phyloP scores from a whole-genome alignment of 2,888 invertebrate genomes.

The Diplazon laetatorius region DNA sequence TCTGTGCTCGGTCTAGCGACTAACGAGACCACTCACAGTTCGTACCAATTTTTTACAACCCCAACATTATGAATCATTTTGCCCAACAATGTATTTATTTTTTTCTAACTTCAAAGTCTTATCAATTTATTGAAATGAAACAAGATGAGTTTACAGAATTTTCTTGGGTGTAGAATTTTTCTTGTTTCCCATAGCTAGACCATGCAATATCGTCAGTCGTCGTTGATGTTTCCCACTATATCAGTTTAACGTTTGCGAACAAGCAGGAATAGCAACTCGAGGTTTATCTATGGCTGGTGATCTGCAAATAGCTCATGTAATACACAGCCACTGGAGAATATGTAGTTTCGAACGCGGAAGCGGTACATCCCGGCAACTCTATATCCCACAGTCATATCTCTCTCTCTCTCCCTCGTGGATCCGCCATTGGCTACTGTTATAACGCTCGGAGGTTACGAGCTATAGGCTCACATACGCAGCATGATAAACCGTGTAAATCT shows the following conservation, averaged over 20 bases:
- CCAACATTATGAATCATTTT: background rate
- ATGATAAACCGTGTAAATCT: conserved; percentile 24
- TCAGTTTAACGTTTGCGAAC: background rate
- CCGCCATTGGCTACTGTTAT: conserved; percentile 14
- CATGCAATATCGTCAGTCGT: background rate
- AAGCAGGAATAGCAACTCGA: background rate
- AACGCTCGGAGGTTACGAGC: conserved; percentile 7
- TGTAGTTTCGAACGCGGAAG: background rate
- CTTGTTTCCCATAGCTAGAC: too few species aligned
- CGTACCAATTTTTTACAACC: background rate
- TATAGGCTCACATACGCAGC: conserved; percentile 4
- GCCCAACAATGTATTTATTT: too few species aligned
- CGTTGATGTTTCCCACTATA: background rate
- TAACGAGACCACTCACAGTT: conserved; percentile 26
- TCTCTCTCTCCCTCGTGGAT: too few species aligned
- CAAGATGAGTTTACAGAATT: too few species aligned
- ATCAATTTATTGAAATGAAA: too few species aligned
- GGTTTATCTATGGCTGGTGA: background rate
- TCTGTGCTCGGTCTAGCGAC: background rate
- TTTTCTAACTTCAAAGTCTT: too few species aligned
- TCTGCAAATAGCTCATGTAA: conserved; percentile 1
- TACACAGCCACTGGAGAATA: background rate
- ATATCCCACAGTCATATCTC: background rate
- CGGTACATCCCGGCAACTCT: background rate
- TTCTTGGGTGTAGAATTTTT: too few species aligned